phyloP scores from a whole-genome alignment of 30 jellyfish, hydroid and myxozoan genomes.

The Catostylus mosaicus region DNA sequence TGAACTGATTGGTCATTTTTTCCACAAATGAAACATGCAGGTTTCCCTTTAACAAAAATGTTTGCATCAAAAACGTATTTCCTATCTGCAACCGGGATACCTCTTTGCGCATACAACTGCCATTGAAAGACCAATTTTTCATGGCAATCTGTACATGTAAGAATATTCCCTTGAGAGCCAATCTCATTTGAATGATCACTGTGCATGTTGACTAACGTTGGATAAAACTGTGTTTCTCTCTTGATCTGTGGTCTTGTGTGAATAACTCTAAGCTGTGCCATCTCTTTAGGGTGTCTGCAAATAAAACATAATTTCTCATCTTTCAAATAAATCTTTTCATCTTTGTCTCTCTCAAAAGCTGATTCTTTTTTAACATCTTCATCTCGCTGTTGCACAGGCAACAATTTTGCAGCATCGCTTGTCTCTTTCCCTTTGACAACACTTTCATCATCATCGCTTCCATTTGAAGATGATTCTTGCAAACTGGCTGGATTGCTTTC shows the following conservation, averaged over 20 bases:
- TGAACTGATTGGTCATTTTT: not conserved
- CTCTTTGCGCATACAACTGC: conserved; percentile 54
- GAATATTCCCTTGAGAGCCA: conserved; percentile 66
- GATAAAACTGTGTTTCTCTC: conserved; percentile 78
- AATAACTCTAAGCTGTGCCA: conserved; percentile 9
- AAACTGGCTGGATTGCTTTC: conserved; percentile 8
- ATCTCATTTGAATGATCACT: conserved; percentile 12
- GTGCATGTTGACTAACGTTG: conserved; percentile 21
- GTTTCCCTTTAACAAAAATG: not conserved
- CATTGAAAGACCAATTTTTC: conserved; percentile 61
- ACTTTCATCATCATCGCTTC: not conserved
- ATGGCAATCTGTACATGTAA: conserved; percentile 40
- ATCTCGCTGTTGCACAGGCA: not conserved
- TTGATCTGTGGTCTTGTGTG: conserved; percentile 74
- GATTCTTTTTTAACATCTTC: not conserved
- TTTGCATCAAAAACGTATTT: conserved; percentile 4
- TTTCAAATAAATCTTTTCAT: not conserved
- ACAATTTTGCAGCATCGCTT: not conserved
- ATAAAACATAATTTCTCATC: conserved; percentile 23
- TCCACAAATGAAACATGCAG: conserved; percentile 53
- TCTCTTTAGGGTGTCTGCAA: conserved; percentile 34
- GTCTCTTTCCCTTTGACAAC: not conserved
- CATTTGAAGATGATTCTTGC: not conserved
- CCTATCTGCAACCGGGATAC: conserved; percentile 68
- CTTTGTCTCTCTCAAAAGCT: not conserved